Percentiles rank a stretch among this genome's conserved stretches.
Evolutionary conservation across 2,797 vertebrate genomes (phyloP).

Genomic region (Podarcis siculus): DNA sequence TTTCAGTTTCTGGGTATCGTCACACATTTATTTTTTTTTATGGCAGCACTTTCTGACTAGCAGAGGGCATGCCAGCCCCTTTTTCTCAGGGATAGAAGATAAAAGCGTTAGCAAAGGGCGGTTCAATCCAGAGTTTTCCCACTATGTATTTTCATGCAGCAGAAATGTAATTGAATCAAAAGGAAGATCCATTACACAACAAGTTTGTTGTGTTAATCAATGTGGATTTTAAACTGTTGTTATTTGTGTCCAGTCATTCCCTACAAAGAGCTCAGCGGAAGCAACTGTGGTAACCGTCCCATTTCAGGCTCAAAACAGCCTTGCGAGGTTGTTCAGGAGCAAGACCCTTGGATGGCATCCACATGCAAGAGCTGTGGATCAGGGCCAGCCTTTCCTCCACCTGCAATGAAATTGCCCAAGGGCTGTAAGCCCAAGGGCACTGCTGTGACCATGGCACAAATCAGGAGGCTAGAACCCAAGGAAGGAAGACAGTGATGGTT

Average conservation of each 20-base stretch:
- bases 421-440: not conserved
- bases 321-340: not conserved
- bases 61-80: constrained; percentile 22
- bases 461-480: too few species aligned
- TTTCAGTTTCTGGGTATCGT: not conserved
- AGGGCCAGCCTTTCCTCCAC: not conserved
- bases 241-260: not conserved
- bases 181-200: constrained; percentile 21
- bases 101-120: not conserved
- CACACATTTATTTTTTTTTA: not conserved
- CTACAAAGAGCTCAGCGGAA: not conserved
- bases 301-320: not conserved
- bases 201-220: constrained; percentile 31
- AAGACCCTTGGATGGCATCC: not conserved
- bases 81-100: not conserved
- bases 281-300: too few species aligned
- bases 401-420: not conserved
- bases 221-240: constrained; percentile 21
- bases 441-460: not conserved
- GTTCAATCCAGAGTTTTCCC: not conserved
- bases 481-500: not conserved
- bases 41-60: constrained; percentile 49
- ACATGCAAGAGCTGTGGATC: not conserved
- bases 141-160: not conserved
- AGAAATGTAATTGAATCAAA: constrained; percentile 4